These are phyloP conservation scores for Vanessa cardui DNA, from an alignment of 2,888 invertebrate genomes.

Conservation along the genomic window DNA sequence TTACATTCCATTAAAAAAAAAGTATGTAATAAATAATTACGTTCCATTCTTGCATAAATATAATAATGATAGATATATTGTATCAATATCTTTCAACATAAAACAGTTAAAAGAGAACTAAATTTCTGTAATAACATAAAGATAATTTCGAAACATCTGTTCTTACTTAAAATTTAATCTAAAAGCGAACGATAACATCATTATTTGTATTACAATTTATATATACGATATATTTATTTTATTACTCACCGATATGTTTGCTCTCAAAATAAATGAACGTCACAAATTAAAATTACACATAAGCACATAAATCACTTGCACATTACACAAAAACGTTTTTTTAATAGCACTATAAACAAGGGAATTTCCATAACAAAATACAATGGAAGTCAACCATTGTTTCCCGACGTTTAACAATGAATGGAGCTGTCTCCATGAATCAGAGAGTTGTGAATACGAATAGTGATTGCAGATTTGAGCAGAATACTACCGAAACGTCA, in stretches of 20 bases:
- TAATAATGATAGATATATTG: neutral
- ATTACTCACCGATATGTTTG: constrained; percentile 24
- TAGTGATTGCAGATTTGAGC: no score
- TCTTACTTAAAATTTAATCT: constrained; percentile 6
- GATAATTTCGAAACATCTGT: neutral
- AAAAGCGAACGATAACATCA: constrained; percentile 2
- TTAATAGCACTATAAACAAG: constrained; percentile 39
- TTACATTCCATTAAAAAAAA: no score
- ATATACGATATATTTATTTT: neutral
- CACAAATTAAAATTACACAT: constrained; percentile 16
- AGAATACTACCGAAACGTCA: constrained; percentile 17
- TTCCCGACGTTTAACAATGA: constrained; percentile 32
- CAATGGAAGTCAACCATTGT: constrained; percentile 32
- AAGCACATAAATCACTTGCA: constrained; percentile 37
- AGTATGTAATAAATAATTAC: no score
- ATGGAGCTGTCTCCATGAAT: constrained; percentile 27
- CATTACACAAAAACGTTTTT: constrained; percentile 36
- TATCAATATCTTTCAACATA: neutral
- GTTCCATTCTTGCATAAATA: no score
- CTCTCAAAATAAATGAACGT: constrained; percentile 8
- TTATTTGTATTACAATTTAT: constrained; percentile 7
- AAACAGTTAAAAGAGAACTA: neutral
- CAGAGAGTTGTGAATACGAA: neutral
- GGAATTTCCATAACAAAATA: constrained; percentile 37
- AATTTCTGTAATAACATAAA: no score